A percentile compares a stretch with the other conserved stretches of the same genome.
phyloP scores from a whole-genome alignment of 1,140 invertebrate species.

The Aphelinus certus region DNA sequence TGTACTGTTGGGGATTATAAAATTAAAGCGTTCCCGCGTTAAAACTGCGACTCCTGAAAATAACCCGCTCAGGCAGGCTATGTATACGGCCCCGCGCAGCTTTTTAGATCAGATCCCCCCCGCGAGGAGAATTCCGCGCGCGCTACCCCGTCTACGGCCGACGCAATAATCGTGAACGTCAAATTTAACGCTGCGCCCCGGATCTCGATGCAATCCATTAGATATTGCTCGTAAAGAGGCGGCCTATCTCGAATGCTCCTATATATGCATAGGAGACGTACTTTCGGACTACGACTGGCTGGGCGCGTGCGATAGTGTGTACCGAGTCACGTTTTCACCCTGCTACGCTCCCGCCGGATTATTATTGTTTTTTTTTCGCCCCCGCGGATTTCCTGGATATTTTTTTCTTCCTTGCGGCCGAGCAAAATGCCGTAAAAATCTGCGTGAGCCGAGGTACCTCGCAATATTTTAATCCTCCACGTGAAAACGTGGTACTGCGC shows the following conservation, averaged over 20 bases:
- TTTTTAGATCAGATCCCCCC: conserved; percentile 15
- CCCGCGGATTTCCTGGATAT: background rate
- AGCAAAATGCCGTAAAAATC: conserved; percentile 34
- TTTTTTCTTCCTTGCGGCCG: background rate
- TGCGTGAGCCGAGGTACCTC: conserved; percentile 23
- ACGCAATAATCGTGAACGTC: conserved; percentile 65
- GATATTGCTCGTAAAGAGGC: conserved; percentile 65
- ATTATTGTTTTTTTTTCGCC: conserved; percentile 28
- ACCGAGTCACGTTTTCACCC: background rate
- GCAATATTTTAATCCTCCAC: conserved; percentile 38
- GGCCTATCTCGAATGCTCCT: conserved; percentile 53
- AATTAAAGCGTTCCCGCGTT: conserved; percentile 55
- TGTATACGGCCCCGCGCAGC: conserved; percentile 4
- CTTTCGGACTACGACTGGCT: conserved; percentile 28
- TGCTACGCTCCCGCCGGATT: background rate
- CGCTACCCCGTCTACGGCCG: conserved; percentile 14
- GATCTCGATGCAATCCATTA: conserved; percentile 64
- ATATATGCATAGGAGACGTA: conserved; percentile 31
- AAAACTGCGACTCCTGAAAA: conserved; percentile 28
- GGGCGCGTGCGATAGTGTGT: background rate
- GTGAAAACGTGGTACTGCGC: background rate
- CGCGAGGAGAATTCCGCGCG: conserved; percentile 22
- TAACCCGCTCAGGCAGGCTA: conserved; percentile 20
- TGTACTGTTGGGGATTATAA: conserved; percentile 56
- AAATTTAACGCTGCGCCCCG: conserved; percentile 61